phyloP scores from a whole-genome alignment of 2,888 invertebrate genomes.

The Onchidella celtica region DNA sequence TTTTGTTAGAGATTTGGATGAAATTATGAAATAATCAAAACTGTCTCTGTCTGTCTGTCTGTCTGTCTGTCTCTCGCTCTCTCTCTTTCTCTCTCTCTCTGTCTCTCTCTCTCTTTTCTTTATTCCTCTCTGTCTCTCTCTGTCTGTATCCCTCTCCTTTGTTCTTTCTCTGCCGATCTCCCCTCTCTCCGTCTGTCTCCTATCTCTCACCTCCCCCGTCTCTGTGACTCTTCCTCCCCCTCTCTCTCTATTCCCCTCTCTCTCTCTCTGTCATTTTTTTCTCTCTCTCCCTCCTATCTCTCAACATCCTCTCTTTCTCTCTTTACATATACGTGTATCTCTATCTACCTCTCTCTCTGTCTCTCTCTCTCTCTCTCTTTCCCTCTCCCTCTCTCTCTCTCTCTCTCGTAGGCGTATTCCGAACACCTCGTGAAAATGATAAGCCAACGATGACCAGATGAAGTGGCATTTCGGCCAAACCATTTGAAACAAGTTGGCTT shows the following conservation, averaged over 20 bases:
- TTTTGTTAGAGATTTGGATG: too few species aligned
- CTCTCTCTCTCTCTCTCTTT: constrained; percentile 11
- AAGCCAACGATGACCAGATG: too few species aligned
- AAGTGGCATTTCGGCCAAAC: too few species aligned
- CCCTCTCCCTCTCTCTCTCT: too few species aligned
- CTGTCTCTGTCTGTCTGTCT: background rate
- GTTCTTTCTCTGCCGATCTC: too few species aligned
- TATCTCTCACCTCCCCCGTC: background rate
- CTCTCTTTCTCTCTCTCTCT: background rate
- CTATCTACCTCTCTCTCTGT: constrained; percentile 11
- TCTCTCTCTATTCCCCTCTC: background rate
- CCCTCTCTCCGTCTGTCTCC: background rate
- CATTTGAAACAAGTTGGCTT: too few species aligned
- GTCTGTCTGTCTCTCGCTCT: background rate
- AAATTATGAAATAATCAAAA: too few species aligned
- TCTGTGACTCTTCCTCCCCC: background rate
- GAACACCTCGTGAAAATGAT: too few species aligned
- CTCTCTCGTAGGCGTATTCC: too few species aligned
- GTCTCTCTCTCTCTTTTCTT: background rate
- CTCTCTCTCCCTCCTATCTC: background rate
- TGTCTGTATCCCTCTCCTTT: too few species aligned
- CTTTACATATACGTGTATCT: background rate
- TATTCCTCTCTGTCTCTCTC: background rate
- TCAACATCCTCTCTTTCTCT: background rate
- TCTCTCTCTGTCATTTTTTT: background rate